These are phyloP conservation scores for Campoplex nolae DNA, from an alignment of 2,888 invertebrate species.

Conservation along the genomic window DNA sequence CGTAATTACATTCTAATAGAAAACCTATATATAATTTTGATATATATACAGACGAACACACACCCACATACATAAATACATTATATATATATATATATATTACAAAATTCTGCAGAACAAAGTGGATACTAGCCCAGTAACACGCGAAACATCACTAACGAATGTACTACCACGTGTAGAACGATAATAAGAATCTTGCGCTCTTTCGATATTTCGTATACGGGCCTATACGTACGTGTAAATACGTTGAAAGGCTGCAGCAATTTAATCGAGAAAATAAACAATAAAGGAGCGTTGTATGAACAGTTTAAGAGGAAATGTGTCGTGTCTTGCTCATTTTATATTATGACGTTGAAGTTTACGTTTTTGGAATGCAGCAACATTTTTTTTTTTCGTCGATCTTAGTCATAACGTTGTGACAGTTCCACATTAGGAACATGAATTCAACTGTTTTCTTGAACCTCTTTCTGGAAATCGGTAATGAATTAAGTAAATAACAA, in stretches of 20 bases:
- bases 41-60: conserved; percentile 74
- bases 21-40: conserved; percentile 75
- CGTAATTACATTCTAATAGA: conserved; percentile 75
- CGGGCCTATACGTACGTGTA: conserved; percentile 70
- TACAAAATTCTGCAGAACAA: conserved; percentile 55
- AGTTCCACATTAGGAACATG: too few relatives aligned
- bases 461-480: not conserved
- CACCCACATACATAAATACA: conserved; percentile 59
- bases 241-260: conserved; percentile 66
- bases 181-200: conserved; percentile 67
- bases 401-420: too few relatives aligned
- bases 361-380: not conserved
- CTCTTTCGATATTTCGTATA: conserved; percentile 71
- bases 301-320: conserved; percentile 61
- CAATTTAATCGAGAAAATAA: conserved; percentile 68
- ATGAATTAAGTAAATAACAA: not conserved
- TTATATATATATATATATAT: conserved; percentile 2
- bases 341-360: conserved; percentile 13
- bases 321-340: conserved; percentile 41
- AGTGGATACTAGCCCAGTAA: conserved; percentile 69
- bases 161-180: conserved; percentile 64
- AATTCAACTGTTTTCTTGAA: too few relatives aligned
- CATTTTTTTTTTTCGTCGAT: not conserved
- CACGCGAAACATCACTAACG: conserved; percentile 70
- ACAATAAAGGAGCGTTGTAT: conserved; percentile 76